Evolutionary conservation across 2,113 vertebrate genomes (phyloP).

Genomic region (Sylvilagus bachmani): DNA sequence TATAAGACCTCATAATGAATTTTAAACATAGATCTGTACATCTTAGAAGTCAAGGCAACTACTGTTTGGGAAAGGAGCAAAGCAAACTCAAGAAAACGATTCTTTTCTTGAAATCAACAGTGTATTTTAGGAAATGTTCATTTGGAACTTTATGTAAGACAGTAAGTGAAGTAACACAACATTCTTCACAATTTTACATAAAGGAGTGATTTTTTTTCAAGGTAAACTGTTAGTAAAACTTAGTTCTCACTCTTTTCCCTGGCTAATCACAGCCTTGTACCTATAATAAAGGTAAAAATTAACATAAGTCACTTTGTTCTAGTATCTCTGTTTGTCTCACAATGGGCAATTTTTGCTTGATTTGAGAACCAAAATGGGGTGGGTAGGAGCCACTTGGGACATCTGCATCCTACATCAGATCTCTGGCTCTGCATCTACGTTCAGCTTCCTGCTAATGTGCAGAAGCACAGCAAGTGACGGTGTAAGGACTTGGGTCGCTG

Average conservation of each 20-base stretch:
- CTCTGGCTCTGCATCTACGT: no score
- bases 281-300: not conserved
- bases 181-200: slow-evolving; percentile 43
- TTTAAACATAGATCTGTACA: slow-evolving; percentile 27
- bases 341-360: slow-evolving; percentile 14
- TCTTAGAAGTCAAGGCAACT: slow-evolving; percentile 4
- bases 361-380: not conserved
- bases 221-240: slow-evolving; percentile 48
- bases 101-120: slow-evolving; percentile 33
- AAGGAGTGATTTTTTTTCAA: slow-evolving; percentile 7
- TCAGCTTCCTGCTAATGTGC: no score
- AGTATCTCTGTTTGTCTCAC: not conserved
- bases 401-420: no score
- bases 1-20: slow-evolving; percentile 19
- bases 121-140: slow-evolving; percentile 24
- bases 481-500: no score
- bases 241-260: slow-evolving; percentile 33
- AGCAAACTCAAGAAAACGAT: not conserved
- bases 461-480: no score
- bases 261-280: not conserved
- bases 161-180: slow-evolving; percentile 33
- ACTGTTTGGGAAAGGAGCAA: slow-evolving; percentile 10
- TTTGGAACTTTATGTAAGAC: slow-evolving; percentile 11
- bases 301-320: not conserved
- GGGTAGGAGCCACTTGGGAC: no score